phyloP scores from a whole-genome alignment of 2,113 vertebrate genomes.

The Tachysurus fulvidraco region DNA sequence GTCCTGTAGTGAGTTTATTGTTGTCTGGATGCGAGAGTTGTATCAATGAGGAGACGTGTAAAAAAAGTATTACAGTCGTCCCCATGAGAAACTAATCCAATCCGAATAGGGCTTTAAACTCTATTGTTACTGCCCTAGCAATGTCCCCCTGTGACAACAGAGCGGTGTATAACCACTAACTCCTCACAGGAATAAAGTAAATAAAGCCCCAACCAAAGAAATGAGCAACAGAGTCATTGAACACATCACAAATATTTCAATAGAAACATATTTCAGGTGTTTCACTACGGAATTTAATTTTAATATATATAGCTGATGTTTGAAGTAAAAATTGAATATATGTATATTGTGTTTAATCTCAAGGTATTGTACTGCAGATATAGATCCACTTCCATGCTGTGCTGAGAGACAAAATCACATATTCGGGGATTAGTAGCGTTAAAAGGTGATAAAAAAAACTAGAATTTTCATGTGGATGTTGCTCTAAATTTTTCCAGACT shows the following conservation, averaged over 20 bases:
- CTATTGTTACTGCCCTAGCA: neutral
- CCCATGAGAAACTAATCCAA: neutral
- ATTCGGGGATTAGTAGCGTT: neutral
- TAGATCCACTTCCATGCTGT: neutral
- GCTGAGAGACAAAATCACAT: neutral
- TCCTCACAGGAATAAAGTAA: neutral
- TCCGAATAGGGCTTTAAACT: conserved; percentile 14
- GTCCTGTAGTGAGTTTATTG: neutral
- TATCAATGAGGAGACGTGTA: neutral
- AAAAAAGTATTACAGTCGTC: neutral
- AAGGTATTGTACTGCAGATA: neutral
- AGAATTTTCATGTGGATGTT: neutral
- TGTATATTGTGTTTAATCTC: neutral
- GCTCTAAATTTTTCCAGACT: neutral
- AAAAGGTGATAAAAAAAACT: neutral
- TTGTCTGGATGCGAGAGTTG: neutral
- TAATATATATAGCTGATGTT: neutral
- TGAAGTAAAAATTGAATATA: neutral
- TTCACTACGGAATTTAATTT: neutral
- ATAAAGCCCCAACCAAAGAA: neutral
- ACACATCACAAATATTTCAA: neutral
- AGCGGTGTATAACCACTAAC: neutral
- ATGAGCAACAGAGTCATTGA: neutral
- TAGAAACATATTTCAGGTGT: neutral
- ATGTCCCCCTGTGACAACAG: neutral